Base-by-base conservation (phyloP, 2,888 invertebrate species). In the Ecliptopera silaceata region DNA sequence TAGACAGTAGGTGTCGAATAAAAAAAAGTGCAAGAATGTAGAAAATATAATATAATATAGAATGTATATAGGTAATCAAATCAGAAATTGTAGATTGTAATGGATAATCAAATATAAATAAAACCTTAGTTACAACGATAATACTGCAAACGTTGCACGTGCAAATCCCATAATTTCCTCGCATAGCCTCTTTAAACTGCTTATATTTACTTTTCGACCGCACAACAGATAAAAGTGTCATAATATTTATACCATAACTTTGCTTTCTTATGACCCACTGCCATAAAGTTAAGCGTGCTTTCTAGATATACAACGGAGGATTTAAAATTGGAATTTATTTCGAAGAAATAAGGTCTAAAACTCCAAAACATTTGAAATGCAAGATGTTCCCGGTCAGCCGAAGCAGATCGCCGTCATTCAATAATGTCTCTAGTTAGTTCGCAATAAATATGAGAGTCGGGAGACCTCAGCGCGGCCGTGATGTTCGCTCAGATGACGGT, bases 181-280 rank as follows among this genome's bases (percentile, higher is more conserved):
- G 56, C 67, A 64, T 64, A 69, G 69, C 63, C 72, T 74, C 72
- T 75, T 74, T 75, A 75, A 72, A 74, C 74, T 70, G 64, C 65
- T 68, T 69, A 72, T 86, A 84, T 88, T 89, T 88, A 86, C 87
- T 87, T 88, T 86, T 86, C 80, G 78, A 83, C 80, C 75, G 71
- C 77, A 80, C 76, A 78, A 83, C 79, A 85, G 83, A 88, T 89
- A 89, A 88, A 88, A 87, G 80, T 88, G 88, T 88, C 89, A 88
- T 88, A 90, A 90, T 88, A 88, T 89, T 88, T 89, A 88, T 84
- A 81, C 82, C 78, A 88, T 91, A 89, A 88, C 71, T 88, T 85
- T 80, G 74, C 78, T 82, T 88, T 86, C 86, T 89, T 89, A 90
- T 87, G 85, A 84, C 81, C 84, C 79, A 79, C 73, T 75, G 78